phyloP scores from a whole-genome alignment of 1,140 invertebrate genomes.

The Agraylea sexmaculata region DNA sequence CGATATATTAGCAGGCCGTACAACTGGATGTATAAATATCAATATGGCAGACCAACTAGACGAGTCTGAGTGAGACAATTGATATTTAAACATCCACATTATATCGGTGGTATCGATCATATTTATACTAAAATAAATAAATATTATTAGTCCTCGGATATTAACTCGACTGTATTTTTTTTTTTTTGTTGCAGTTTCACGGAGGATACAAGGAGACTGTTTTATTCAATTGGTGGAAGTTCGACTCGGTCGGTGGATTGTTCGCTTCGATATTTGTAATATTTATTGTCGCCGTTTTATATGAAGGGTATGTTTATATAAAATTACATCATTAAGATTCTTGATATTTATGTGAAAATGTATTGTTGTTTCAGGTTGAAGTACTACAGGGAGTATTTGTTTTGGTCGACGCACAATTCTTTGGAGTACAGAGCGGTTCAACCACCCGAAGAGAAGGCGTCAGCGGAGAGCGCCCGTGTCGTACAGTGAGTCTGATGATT shows the following conservation, averaged over 20 bases:
- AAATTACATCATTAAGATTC: slow-evolving; percentile 4
- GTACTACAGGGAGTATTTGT: slow-evolving; percentile 74
- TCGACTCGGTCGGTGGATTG: slow-evolving; percentile 56
- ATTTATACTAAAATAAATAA: too few relatives aligned
- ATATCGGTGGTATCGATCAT: too few relatives aligned
- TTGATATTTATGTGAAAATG: neutral
- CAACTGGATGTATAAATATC: too few relatives aligned
- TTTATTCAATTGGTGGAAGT: slow-evolving; percentile 71
- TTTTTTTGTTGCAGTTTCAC: slow-evolving; percentile 59
- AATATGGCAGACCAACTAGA: too few relatives aligned
- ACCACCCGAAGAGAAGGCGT: slow-evolving; percentile 54
- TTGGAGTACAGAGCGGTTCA: slow-evolving; percentile 62
- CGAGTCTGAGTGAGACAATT: too few relatives aligned
- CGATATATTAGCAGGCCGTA: too few relatives aligned
- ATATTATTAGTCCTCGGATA: too few relatives aligned
- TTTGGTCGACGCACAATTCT: slow-evolving; percentile 65
- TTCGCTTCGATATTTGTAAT: slow-evolving; percentile 78
- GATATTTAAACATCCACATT: too few relatives aligned
- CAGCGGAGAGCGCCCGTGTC: slow-evolving; percentile 53
- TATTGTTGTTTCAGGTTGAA: slow-evolving; percentile 50
- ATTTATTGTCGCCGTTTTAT: slow-evolving; percentile 77
- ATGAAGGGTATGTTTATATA: slow-evolving; percentile 55
- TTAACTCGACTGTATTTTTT: too few relatives aligned
- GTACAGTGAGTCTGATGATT: slow-evolving; percentile 51
- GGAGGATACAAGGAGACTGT: slow-evolving; percentile 62